Base-by-base conservation (phyloP, 2,888 invertebrate genomes). In the Mesochorus sp. region DNA sequence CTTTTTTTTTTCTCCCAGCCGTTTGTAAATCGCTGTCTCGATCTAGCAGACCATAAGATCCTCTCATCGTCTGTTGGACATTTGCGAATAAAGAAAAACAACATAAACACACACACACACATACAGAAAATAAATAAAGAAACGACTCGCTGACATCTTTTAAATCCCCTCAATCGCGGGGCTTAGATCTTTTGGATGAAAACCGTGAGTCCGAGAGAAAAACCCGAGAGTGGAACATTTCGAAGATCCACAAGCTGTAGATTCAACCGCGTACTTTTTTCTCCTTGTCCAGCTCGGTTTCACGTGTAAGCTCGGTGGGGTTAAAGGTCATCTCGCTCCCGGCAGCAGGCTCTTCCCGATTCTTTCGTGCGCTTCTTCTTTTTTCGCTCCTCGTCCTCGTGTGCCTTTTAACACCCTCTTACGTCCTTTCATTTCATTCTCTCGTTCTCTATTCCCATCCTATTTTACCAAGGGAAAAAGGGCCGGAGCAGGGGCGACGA, bases 21-120 rank as follows among this genome's bases (percentile, higher is more conserved):
- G 24, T 31, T 34, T n/a, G 49, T 49, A 47, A 75, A 62, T 47
- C 62, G 49, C 47, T 39, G 55, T 70, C 64, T 64, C 70, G 70
- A 76, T 31, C 37, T 49, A 64, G 47, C 57, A 76, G 76, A 76
- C 70, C 70, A 64, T 64, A 57, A 62, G 53, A 64, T 70, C 55
- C 55, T 39, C 70, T 24, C 5, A 12, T 34, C 64, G 39, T 49
- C 28, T 28, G 28, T 66, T 47, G 68, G 55, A 55, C 57, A 62
- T 28, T 5, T 17, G 21, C 39, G 49, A 17, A 64, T 31, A 10
- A 34, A 68, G 34, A 31, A n/a, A 24, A 73, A 5, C 19, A 10
- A 10, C 17, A 47, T 4, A 6, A n/a, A n/a, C n/a, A n/a, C n/a
- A n/a, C n/a, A n/a, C n/a, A n/a, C n/a, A n/a, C n/a, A n/a, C n/a